Percentiles rank a stretch among this genome's conserved stretches.
These are phyloP conservation scores for Clitarchus hookeri DNA, from an alignment of 2,888 invertebrate species.

Conservation along the genomic window DNA sequence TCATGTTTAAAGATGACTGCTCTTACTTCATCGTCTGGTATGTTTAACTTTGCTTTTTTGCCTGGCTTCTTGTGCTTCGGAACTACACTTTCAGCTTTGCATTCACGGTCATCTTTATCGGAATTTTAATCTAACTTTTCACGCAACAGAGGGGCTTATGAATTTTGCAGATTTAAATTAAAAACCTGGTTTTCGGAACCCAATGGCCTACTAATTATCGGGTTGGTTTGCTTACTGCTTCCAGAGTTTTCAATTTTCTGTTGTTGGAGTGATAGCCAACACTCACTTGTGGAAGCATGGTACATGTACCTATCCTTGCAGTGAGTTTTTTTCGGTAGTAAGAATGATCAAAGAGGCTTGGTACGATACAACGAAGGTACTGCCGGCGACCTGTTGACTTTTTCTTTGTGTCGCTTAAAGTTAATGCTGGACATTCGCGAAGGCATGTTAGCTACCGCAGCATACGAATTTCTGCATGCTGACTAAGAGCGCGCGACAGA, in stretches of 20 bases:
- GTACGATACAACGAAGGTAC: background rate
- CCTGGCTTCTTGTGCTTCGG: background rate
- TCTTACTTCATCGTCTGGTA: background rate
- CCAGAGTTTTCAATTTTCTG: too few species aligned
- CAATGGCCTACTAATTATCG: background rate
- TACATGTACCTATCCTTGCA: too few species aligned
- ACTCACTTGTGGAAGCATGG: too few species aligned
- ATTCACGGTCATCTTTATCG: background rate
- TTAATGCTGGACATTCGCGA: background rate
- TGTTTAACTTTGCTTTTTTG: background rate
- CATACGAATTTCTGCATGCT: background rate
- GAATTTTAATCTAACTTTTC: background rate
- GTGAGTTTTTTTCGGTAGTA: background rate
- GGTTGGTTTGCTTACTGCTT: too few species aligned
- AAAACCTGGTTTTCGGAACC: background rate
- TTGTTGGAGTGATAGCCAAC: too few species aligned
- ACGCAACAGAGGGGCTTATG: background rate
- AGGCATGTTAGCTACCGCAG: background rate
- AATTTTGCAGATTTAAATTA: background rate
- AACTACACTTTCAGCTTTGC: background rate
- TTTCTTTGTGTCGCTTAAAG: background rate
- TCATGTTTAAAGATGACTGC: background rate
- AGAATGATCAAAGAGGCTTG: background rate
- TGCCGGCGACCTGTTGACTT: background rate
- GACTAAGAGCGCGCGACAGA: background rate